A percentile compares a stretch with the other conserved stretches of the same genome.
phyloP scores from a whole-genome alignment of 2,888 invertebrate genomes.

The Drosophila macrospina region DNA sequence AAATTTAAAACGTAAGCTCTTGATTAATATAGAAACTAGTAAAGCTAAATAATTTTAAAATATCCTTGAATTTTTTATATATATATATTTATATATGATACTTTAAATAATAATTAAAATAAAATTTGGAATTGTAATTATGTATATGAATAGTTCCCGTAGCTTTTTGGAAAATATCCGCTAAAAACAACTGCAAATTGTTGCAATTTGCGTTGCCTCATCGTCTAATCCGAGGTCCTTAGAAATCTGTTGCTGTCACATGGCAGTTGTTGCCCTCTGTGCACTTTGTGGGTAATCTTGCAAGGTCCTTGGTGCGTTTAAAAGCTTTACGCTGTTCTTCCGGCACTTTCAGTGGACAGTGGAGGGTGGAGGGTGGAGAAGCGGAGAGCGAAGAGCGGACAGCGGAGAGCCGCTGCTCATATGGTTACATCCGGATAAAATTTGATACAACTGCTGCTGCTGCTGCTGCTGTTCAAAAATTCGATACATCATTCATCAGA shows the following conservation, averaged over 20 bases:
- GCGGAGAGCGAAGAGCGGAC: slow-evolving; percentile 28
- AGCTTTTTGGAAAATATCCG: too few species aligned
- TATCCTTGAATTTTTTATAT: too few species aligned
- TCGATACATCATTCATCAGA: slow-evolving; percentile 77
- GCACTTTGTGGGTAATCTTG: slow-evolving; percentile 41
- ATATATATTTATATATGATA: too few species aligned
- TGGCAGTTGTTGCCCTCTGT: slow-evolving; percentile 21
- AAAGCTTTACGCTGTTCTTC: slow-evolving; percentile 75
- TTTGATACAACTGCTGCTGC: slow-evolving; percentile 54
- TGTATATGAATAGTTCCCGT: too few species aligned
- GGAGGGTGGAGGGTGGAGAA: slow-evolving; percentile 34
- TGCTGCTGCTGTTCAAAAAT: slow-evolving; percentile 62
- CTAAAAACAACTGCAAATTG: too few species aligned
- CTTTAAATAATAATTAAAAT: too few species aligned
- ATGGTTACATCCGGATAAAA: slow-evolving; percentile 56
- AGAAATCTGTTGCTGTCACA: slow-evolving; percentile 20
- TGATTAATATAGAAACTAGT: too few species aligned
- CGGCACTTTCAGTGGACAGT: slow-evolving; percentile 54
- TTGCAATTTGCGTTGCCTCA: not conserved
- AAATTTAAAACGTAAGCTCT: too few species aligned
- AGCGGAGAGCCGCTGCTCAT: slow-evolving; percentile 34
- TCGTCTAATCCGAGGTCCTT: slow-evolving; percentile 2
- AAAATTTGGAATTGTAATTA: too few species aligned
- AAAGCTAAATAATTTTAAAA: too few species aligned
- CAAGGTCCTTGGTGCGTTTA: slow-evolving; percentile 52